Evolutionary conservation across 2,113 vertebrate species (phyloP), one percentile per base, ranked within the genome.

Genomic region (Pandion haliaetus): DNA sequence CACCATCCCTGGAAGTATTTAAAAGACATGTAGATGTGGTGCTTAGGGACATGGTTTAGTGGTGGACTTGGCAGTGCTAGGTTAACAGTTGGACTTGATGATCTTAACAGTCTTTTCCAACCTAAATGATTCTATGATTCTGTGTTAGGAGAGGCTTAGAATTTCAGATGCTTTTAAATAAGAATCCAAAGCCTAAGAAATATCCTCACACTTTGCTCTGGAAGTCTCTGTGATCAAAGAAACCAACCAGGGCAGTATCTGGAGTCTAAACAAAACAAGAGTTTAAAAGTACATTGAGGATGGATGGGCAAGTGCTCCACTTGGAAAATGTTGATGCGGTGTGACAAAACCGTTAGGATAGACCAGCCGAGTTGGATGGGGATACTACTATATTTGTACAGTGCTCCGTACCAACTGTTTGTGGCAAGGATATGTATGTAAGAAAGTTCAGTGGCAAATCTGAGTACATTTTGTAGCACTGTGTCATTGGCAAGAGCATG

Each of bases 301-400:
- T 63, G 62, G n/a, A 34, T 14, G 28, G 58, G 36, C 63, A 67
- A 77, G 44, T 0, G 0, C 29, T 85, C 20, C 38, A 23, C 38
- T 81, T 83, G 52, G 62, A 74, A 83, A 31, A 29, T 2, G 0
- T 57, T 25, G 12, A 20, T 80, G 42, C 1, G 0, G 9, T 81
- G 14, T 61, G 52, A 73, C 0, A 1, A 58, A 58, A 47, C 12
- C 0, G 0, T 40, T 70, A 38, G 71, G 47, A n/a, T 29, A 50
- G 88, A 62, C 49, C 36, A 84, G 38, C 63, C 45, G 77, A 42
- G 81, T 67, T 85, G 67, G 49, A 44, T 59, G 49, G 45, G 38
- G 17, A 12, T 50, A 50, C 38, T 65, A 73, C 65, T 95, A 10
- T 71, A 67, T 92, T 88, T 93, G 55, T 58, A 13, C 4, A 1